phyloP scores from a whole-genome alignment of 2,113 vertebrate species.

The Colius striatus region DNA sequence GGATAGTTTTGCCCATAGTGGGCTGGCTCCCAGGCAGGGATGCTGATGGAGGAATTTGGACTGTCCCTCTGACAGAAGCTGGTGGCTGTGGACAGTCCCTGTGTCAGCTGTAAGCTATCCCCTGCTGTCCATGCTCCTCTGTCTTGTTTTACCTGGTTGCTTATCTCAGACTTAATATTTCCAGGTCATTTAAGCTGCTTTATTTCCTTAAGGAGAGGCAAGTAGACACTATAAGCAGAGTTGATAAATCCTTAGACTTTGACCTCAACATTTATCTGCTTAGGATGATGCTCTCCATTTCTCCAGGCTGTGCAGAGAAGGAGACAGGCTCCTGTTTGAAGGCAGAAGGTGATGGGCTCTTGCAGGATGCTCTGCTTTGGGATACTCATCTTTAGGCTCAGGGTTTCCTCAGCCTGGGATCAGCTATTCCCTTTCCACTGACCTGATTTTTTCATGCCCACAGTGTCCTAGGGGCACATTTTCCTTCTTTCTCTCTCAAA shows the following conservation, averaged over 20 bases:
- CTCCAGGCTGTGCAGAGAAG: neutral
- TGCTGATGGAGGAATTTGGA: neutral
- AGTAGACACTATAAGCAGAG: neutral
- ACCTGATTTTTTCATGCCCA: neutral
- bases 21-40: neutral
- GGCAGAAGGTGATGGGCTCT: neutral
- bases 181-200: neutral
- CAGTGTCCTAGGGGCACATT: rapidly evolving
- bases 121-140: neutral
- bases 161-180: neutral
- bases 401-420: neutral
- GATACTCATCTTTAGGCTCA: neutral
- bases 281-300: neutral
- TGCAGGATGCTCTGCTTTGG: neutral
- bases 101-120: neutral
- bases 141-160: neutral
- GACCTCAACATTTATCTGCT: neutral
- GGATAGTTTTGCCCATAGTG: rapidly evolving
- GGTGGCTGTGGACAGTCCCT: neutral
- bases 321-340: neutral
- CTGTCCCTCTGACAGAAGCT: neutral
- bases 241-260: neutral
- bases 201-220: neutral
- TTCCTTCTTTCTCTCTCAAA: neutral
- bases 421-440: neutral